A percentile compares a stretch with the other conserved stretches of the same genome.
Conservation (phyloP, 1,140 invertebrate species). For the Protaetia brevitarsis region DNA sequence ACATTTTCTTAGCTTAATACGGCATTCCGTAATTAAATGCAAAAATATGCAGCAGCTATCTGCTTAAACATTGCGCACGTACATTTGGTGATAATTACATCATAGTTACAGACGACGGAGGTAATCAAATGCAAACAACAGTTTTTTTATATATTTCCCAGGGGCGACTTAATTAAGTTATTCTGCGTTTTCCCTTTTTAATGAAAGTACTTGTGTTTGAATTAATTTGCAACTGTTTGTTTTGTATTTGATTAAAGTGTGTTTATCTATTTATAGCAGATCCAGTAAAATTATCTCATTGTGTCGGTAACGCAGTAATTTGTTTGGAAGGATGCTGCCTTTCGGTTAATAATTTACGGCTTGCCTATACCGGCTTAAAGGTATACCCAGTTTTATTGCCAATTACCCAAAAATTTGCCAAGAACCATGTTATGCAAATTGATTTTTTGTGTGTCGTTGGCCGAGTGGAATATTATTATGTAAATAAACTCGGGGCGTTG, state of each 20-base stretch:
- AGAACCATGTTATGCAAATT: slow-evolving; percentile 8
- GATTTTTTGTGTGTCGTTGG: slow-evolving; percentile 1
- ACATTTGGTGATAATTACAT: neutral
- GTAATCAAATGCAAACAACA: neutral
- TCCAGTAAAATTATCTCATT: no score
- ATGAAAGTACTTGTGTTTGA: neutral
- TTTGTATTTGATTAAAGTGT: no score
- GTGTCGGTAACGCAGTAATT: no score
- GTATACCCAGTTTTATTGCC: neutral
- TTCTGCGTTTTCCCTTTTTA: no score
- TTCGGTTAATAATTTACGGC: neutral
- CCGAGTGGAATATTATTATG: neutral
- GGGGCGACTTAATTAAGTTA: neutral
- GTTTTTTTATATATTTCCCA: neutral
- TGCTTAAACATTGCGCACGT: neutral
- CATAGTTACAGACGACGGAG: neutral
- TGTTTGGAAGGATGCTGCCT: no score
- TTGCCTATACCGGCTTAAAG: neutral
- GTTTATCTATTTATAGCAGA: no score
- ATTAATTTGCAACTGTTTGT: no score
- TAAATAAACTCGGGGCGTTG: neutral
- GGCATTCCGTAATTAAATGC: neutral
- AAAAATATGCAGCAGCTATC: neutral
- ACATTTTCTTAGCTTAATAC: neutral
- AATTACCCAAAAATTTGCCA: slow-evolving; percentile 11